A percentile compares a stretch with the other conserved stretches of the same genome.
Evolutionary conservation across 2,888 invertebrate species (phyloP).

Genomic region (Mimas tiliae): DNA sequence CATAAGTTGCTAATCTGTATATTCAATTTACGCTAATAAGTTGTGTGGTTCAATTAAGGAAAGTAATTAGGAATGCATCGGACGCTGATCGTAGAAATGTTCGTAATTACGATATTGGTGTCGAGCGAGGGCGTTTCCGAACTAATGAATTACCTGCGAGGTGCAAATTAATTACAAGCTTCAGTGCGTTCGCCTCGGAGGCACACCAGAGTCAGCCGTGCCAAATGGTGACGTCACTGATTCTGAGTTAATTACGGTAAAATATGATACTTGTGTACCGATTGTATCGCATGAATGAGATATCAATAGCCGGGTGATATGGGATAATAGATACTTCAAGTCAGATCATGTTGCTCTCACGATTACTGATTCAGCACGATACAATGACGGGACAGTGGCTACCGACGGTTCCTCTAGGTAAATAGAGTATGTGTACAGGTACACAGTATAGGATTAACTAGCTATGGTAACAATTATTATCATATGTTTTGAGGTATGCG

Average conservation of each 20-base stretch:
- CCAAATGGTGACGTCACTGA: constrained; percentile 43
- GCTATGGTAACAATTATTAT: too few relatives aligned
- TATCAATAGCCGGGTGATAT: not conserved
- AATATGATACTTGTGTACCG: constrained; percentile 32
- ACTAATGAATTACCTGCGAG: constrained; percentile 63
- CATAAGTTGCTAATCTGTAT: constrained; percentile 15
- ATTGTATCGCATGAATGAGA: constrained; percentile 35
- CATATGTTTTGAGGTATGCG: too few relatives aligned
- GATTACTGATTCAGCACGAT: not conserved
- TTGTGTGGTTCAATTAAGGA: constrained; percentile 59
- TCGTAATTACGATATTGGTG: constrained; percentile 39
- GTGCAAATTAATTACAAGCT: constrained; percentile 63
- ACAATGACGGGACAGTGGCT: too few relatives aligned
- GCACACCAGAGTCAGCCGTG: constrained; percentile 38
- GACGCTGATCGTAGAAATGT: constrained; percentile 35
- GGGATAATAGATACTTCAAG: constrained; percentile 1
- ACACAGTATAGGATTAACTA: too few relatives aligned
- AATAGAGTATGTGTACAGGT: too few relatives aligned
- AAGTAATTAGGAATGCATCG: constrained; percentile 62
- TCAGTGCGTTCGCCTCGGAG: constrained; percentile 44
- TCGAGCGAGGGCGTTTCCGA: constrained; percentile 49
- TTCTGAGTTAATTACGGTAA: constrained; percentile 45
- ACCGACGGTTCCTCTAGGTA: too few relatives aligned
- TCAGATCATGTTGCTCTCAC: not conserved
- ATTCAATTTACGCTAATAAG: constrained; percentile 47